These are phyloP conservation scores for Meriones psammophilus DNA, from an alignment of 2,797 vertebrate genomes.

Conservation along the genomic window DNA sequence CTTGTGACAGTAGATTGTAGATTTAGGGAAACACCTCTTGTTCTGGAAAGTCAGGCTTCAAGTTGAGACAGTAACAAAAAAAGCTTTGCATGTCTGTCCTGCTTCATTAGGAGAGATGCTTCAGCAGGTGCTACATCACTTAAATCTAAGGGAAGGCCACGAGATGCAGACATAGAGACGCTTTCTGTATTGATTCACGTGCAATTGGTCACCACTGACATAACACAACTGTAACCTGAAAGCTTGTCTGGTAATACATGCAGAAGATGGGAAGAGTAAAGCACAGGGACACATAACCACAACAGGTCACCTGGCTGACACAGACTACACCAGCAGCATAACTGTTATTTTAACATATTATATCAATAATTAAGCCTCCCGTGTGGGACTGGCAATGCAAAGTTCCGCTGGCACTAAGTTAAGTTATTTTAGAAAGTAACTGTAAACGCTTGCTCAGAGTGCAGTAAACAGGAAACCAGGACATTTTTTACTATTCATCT, in stretches of 20 bases:
- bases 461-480: slow-evolving; percentile 63
- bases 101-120: background rate
- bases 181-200: slow-evolving; percentile 54
- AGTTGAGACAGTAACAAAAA: slow-evolving; percentile 53
- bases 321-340: slow-evolving; percentile 70
- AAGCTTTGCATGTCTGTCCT: background rate
- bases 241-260: slow-evolving; percentile 60
- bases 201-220: slow-evolving; percentile 52
- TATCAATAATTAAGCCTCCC: slow-evolving; percentile 68
- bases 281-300: slow-evolving; percentile 69
- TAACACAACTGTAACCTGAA: slow-evolving; percentile 64
- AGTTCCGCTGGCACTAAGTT: slow-evolving; percentile 69
- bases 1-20: background rate
- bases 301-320: slow-evolving; percentile 67
- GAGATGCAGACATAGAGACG: background rate
- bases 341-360: slow-evolving; percentile 72
- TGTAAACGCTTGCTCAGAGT: slow-evolving; percentile 61
- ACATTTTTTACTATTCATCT: slow-evolving; percentile 65
- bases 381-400: slow-evolving; percentile 54
- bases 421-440: slow-evolving; percentile 75
- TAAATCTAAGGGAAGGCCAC: slow-evolving; percentile 31
- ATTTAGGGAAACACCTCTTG: background rate
- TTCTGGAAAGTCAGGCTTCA: background rate
- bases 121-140: background rate
- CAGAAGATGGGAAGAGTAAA: slow-evolving; percentile 59